Percentiles rank a stretch among this genome's conserved stretches.
Evolutionary conservation across 2,888 invertebrate genomes (phyloP).

Genomic region (Melieria crassipennis): DNA sequence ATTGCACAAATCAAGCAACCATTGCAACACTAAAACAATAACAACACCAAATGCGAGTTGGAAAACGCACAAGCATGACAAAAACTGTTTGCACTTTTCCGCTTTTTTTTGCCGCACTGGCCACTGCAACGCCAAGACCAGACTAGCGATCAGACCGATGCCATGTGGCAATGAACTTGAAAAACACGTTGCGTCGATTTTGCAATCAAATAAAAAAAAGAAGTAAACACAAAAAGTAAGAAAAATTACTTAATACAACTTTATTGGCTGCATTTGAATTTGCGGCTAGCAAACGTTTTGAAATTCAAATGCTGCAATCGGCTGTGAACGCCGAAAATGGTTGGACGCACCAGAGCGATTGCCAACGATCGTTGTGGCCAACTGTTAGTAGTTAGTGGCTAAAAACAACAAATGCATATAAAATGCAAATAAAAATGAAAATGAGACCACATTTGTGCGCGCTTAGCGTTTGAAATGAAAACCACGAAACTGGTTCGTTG

Average conservation of each 20-base stretch:
- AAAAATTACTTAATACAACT: background rate
- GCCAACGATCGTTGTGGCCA: background rate
- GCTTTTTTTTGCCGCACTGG: too few relatives aligned
- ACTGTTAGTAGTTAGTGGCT: too few relatives aligned
- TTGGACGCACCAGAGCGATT: too few relatives aligned
- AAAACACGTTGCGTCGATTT: slow-evolving; percentile 3
- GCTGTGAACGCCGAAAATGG: too few relatives aligned
- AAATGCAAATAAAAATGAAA: slow-evolving; percentile 9
- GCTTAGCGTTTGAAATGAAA: background rate
- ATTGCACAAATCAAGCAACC: too few relatives aligned
- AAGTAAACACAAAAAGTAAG: background rate
- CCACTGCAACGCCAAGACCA: too few relatives aligned
- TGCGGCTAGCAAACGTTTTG: too few relatives aligned
- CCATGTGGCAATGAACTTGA: slow-evolving; percentile 26
- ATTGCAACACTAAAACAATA: too few relatives aligned
- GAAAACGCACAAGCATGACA: too few relatives aligned
- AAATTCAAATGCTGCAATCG: too few relatives aligned
- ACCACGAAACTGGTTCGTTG: slow-evolving; percentile 34
- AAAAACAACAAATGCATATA: background rate
- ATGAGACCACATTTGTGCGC: slow-evolving; percentile 18
- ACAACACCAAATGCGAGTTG: too few relatives aligned
- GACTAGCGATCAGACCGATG: background rate
- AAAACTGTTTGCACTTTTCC: too few relatives aligned
- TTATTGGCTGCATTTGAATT: background rate
- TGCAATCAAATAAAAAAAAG: slow-evolving; percentile 15